A percentile compares a stretch with the other conserved stretches of the same genome.
Conservation (phyloP, 2,888 invertebrate genomes). For the Allolobophora icterica region DNA sequence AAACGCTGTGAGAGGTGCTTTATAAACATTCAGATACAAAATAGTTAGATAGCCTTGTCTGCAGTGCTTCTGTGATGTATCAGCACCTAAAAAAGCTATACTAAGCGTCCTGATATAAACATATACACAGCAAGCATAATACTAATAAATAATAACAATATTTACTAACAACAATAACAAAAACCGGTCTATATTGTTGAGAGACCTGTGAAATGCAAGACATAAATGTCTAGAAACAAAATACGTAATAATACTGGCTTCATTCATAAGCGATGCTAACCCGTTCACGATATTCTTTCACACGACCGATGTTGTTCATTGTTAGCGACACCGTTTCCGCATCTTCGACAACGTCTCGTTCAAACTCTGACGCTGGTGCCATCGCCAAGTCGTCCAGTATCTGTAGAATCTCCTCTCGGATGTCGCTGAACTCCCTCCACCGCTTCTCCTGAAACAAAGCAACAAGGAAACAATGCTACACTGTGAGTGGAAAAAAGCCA, state of each 20-base stretch:
- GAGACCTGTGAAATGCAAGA: no score
- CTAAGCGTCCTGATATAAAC: neutral
- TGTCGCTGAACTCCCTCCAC: conserved; percentile 13
- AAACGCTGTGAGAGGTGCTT: no score
- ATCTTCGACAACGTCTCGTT: conserved; percentile 33
- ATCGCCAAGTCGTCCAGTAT: conserved; percentile 20
- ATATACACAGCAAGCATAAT: neutral
- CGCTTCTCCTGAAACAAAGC: conserved; percentile 29
- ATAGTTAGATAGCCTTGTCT: no score
- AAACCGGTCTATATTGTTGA: no score
- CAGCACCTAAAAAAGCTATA: no score
- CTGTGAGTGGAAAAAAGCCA: no score
- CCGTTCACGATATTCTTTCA: conserved; percentile 31
- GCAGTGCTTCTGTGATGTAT: no score
- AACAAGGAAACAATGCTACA: neutral
- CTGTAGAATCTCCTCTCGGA: conserved; percentile 6
- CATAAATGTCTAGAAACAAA: no score
- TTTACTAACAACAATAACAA: no score
- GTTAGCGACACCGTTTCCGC: conserved; percentile 18
- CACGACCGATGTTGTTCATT: conserved; percentile 30
- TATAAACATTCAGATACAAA: no score
- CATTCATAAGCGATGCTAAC: neutral
- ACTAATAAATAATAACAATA: no score
- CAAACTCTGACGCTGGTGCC: conserved; percentile 21
- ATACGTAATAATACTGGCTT: no score